These are phyloP conservation scores for Nothoprocta pentlandii DNA, from an alignment of 2,113 vertebrate species.

Conservation along the genomic window DNA sequence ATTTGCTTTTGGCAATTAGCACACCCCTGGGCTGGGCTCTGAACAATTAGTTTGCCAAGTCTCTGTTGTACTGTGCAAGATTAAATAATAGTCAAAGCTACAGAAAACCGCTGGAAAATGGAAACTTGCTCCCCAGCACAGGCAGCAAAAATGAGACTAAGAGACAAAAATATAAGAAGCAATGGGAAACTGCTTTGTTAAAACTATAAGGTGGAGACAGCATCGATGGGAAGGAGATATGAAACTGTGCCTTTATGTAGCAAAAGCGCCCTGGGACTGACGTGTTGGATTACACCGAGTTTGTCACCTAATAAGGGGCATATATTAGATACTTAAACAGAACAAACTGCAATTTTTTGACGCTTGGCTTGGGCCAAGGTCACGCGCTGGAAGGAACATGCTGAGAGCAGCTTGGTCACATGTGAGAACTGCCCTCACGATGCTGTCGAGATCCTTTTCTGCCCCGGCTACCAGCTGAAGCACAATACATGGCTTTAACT, in stretches of 20 bases:
- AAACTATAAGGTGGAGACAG: background rate
- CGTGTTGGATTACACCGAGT: background rate
- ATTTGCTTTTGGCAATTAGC: constrained; percentile 10
- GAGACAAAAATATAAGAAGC: background rate
- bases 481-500: background rate
- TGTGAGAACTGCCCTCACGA: background rate
- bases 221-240: background rate
- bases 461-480: background rate
- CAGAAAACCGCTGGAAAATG: background rate
- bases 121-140: background rate
- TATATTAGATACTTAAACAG: background rate
- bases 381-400: background rate
- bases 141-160: background rate
- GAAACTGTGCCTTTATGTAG: background rate
- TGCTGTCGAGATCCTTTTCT: background rate
- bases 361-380: background rate
- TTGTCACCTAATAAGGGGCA: background rate
- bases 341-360: background rate
- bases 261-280: background rate
- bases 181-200: background rate
- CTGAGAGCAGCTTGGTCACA: background rate
- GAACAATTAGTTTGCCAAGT: background rate
- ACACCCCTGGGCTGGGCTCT: background rate
- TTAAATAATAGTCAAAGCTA: background rate
- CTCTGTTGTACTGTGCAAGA: background rate